phyloP scores from a whole-genome alignment of 2,888 invertebrate species.

The Heliconius sara region DNA sequence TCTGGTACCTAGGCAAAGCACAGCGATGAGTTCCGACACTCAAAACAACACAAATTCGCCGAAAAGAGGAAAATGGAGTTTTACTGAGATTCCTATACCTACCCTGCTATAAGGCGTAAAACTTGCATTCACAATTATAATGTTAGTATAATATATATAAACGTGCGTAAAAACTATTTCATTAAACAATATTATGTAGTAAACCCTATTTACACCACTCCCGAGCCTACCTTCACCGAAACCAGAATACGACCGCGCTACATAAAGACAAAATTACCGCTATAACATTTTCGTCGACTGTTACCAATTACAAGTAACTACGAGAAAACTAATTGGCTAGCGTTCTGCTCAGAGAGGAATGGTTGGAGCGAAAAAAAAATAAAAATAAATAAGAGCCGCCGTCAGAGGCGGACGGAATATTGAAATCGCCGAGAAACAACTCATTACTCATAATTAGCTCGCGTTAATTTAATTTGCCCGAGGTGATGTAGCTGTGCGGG shows the following conservation, averaged over 20 bases:
- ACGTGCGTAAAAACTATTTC: background rate
- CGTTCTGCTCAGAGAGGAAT: constrained; percentile 50
- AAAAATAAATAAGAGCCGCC: constrained; percentile 56
- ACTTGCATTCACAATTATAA: too few relatives aligned
- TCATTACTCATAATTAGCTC: constrained; percentile 76
- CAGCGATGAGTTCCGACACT: too few relatives aligned
- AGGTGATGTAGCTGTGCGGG: constrained; percentile 54
- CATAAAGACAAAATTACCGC: constrained; percentile 37
- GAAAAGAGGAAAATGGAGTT: too few relatives aligned
- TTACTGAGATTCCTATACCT: too few relatives aligned
- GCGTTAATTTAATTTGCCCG: constrained; percentile 68
- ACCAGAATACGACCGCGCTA: constrained; percentile 19
- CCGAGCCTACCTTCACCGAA: constrained; percentile 12
- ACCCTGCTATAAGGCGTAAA: too few relatives aligned
- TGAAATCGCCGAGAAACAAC: constrained; percentile 61
- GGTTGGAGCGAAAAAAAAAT: constrained; percentile 53
- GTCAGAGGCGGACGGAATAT: constrained; percentile 58
- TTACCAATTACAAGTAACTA: constrained; percentile 50
- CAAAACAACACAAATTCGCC: too few relatives aligned
- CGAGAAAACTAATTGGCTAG: constrained; percentile 53
- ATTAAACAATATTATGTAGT: background rate
- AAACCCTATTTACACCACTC: constrained; percentile 5
- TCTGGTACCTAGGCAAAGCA: too few relatives aligned
- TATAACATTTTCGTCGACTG: constrained; percentile 42
- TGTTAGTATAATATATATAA: background rate